A percentile compares a stretch with the other conserved stretches of the same genome.
These are phyloP conservation scores for Jaculus jaculus DNA, from an alignment of 2,113 vertebrate species.

Conservation along the genomic window DNA sequence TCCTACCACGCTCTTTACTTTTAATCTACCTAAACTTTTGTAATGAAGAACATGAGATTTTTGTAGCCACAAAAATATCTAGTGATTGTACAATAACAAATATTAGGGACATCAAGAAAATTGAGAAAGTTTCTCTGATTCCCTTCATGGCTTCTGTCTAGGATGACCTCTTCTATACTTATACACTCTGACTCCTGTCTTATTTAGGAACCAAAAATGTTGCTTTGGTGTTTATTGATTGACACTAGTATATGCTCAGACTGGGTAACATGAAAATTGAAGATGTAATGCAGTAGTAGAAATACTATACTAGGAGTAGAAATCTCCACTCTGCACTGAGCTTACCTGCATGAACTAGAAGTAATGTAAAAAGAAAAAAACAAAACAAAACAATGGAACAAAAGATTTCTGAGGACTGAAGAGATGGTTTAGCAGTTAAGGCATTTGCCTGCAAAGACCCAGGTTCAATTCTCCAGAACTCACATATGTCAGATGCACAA, in stretches of 20 bases:
- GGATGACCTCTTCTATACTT: background rate
- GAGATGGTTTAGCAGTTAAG: too few relatives aligned
- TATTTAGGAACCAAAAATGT: background rate
- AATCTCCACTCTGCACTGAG: background rate
- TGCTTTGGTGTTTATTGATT: background rate
- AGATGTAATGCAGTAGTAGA: background rate
- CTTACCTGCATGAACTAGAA: background rate
- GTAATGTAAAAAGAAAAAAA: background rate
- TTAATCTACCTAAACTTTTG: slow-evolving; percentile 58
- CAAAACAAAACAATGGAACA: background rate
- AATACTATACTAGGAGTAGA: background rate
- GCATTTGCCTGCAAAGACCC: too few relatives aligned
- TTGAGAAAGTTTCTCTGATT: background rate
- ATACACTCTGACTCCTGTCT: background rate
- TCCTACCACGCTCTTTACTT: background rate
- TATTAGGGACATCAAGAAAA: background rate
- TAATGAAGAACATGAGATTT: slow-evolving; percentile 29
- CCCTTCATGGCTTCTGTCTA: background rate
- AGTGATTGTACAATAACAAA: background rate
- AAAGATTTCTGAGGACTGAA: background rate
- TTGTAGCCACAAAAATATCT: slow-evolving; percentile 18
- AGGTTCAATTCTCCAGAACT: too few relatives aligned
- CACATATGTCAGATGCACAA: too few relatives aligned
- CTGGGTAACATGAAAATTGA: background rate
- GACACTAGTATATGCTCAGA: background rate